Evolutionary conservation across 2,888 invertebrate genomes (phyloP).

Genomic region (Eupithecia inturbata): DNA sequence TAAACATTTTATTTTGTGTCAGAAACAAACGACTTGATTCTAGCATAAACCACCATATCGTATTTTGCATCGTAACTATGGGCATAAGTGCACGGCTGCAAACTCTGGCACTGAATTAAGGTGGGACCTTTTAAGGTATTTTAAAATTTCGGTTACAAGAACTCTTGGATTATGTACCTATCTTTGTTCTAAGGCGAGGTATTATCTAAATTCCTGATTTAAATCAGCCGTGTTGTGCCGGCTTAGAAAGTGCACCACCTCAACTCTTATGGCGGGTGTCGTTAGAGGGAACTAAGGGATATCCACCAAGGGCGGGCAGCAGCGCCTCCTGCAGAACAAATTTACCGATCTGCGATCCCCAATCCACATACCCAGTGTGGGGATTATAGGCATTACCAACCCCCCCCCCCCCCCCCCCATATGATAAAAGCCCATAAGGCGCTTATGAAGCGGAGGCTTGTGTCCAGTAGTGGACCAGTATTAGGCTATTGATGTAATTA

Average conservation of each 20-base stretch:
- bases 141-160: neutral
- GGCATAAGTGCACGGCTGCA: neutral
- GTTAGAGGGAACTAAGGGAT: neutral
- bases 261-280: neutral
- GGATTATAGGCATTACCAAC: neutral
- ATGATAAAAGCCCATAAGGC: neutral
- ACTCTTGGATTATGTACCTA: neutral
- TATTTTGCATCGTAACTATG: neutral
- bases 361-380: neutral
- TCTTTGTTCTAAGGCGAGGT: neutral
- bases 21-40: neutral
- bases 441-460: no score
- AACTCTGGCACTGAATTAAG: neutral
- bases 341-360: neutral
- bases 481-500: neutral
- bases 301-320: neutral
- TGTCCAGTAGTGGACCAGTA: no score
- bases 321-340: neutral
- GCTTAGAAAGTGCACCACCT: no score
- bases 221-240: no score
- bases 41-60: neutral
- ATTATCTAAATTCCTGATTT: neutral
- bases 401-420: no score
- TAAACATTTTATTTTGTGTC: no score
- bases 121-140: no score